Evolutionary conservation across 2,113 vertebrate genomes (phyloP).

Genomic region (Callopanchax toddi): DNA sequence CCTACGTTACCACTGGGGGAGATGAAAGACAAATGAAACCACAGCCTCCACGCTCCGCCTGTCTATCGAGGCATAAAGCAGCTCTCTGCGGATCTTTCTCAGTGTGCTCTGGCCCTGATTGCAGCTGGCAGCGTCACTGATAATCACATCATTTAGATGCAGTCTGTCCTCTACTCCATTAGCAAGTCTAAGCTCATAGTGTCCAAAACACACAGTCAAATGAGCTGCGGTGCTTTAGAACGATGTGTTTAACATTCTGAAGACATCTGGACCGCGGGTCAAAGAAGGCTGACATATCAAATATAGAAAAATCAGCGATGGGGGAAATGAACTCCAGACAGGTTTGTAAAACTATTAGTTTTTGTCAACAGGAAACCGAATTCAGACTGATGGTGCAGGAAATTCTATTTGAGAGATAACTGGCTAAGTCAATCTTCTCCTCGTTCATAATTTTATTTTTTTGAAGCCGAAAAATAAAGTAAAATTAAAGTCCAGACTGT

Average conservation of each 20-base stretch:
- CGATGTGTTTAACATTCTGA: slow-evolving; percentile 46
- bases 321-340: slow-evolving; percentile 32
- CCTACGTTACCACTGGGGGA: slow-evolving; percentile 36
- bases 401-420: slow-evolving; percentile 45
- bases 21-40: slow-evolving; percentile 61
- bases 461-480: background rate
- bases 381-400: slow-evolving; percentile 25
- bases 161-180: slow-evolving; percentile 66
- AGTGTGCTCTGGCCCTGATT: slow-evolving; percentile 65
- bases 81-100: slow-evolving; percentile 61
- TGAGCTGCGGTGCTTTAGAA: slow-evolving; percentile 32
- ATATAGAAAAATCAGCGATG: background rate
- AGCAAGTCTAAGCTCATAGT: slow-evolving; percentile 63
- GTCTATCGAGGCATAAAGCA: slow-evolving; percentile 60
- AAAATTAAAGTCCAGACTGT: slow-evolving; percentile 15
- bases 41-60: slow-evolving; percentile 30
- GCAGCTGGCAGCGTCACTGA: slow-evolving; percentile 76
- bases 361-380: slow-evolving; percentile 46
- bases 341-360: slow-evolving; percentile 40
- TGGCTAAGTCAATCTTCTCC: slow-evolving; percentile 14
- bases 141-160: slow-evolving; percentile 78
- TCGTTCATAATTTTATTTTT: slow-evolving; percentile 20
- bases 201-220: slow-evolving; percentile 48
- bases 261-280: slow-evolving; percentile 32
- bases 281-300: slow-evolving; percentile 29